Evolutionary conservation across 2,888 invertebrate genomes (phyloP), one percentile per base, ranked within the genome.

Genomic region (Cryptus armator): DNA sequence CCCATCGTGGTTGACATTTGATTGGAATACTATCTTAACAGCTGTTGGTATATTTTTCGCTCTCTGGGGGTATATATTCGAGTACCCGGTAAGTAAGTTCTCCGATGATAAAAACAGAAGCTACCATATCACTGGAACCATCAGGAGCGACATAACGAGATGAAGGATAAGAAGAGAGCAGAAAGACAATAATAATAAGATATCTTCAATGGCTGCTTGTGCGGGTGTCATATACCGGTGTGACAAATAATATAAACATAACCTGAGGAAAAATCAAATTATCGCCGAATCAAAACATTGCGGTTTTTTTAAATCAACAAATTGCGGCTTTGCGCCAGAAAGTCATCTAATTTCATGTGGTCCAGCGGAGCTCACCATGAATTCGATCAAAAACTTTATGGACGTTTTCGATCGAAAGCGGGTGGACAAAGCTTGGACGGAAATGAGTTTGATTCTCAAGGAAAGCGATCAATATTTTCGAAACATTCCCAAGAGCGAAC

Each of bases 401-500:
- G 59, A 86, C 24, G 85, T 89, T 46, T 89, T 91, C 59, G 64
- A 56, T 10, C 79, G 72, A 46, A 86, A 84, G 44, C 70, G 78
- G n/a, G 10, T 0, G 10, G 72, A 84, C 53, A 80, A 70, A 43
- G 81, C 85, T 14, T 79, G 82, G 56, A 29, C 6, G 10, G 81
- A 82, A 56, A 79, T 91, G 43, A 71, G 32, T 12, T 70, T 76
- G 10, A 75, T 88, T 53, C 78, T 91, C 46, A 85, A 84, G n/a
- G 72, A 85, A 32, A 78, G 90, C 66, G 70, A 76, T 37, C 86
- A 81, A 14, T 88, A 89, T 59, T 89, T 91, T 51, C 86, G 88
- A 81, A 88, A 89, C 67, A 85, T 91, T 24, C 83, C 89, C 24
- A 83, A 83, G 12, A 84, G 84, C 32, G 89, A 90, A 37, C 85